phyloP scores from a whole-genome alignment of 23 tunicate genomes.

The Phallusia fumigata region DNA sequence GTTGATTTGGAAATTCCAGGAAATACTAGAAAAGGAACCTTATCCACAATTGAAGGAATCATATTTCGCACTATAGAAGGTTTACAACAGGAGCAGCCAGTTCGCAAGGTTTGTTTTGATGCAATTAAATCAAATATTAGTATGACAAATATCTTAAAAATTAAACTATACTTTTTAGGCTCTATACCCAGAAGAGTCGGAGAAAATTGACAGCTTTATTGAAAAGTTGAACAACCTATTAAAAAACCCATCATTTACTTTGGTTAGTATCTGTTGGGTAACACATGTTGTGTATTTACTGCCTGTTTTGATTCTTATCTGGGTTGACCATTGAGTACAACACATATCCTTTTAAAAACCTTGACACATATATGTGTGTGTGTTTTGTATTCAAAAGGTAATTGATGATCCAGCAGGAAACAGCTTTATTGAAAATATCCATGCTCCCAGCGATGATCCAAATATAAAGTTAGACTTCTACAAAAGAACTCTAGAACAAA shows the following conservation, averaged over 20 bases:
- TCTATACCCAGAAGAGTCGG: constrained; percentile 56
- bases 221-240: constrained; percentile 44
- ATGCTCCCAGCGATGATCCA: constrained; percentile 75
- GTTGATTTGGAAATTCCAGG: constrained; percentile 91
- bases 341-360: too few relatives aligned
- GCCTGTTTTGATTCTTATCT: too few relatives aligned
- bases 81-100: constrained; percentile 68
- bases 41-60: constrained; percentile 92
- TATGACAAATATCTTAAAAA: too few relatives aligned
- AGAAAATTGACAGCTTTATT: constrained; percentile 67
- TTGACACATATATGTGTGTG: too few relatives aligned
- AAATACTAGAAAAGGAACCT: constrained; percentile 83
- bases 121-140: too few relatives aligned
- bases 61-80: constrained; percentile 66
- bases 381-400: constrained; percentile 9
- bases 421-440: constrained; percentile 76
- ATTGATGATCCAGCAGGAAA: constrained; percentile 95
- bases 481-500: constrained; percentile 66
- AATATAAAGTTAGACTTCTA: constrained; percentile 37
- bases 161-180: constrained; percentile 14
- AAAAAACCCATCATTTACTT: constrained; percentile 40
- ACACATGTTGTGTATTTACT: too few relatives aligned
- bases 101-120: constrained; percentile 44
- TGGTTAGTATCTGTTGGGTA: constrained; percentile 33
- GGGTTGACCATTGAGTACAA: too few relatives aligned